Base-by-base conservation (phyloP, 2,113 vertebrate genomes). In the Cyphomyrus plagiostoma region DNA sequence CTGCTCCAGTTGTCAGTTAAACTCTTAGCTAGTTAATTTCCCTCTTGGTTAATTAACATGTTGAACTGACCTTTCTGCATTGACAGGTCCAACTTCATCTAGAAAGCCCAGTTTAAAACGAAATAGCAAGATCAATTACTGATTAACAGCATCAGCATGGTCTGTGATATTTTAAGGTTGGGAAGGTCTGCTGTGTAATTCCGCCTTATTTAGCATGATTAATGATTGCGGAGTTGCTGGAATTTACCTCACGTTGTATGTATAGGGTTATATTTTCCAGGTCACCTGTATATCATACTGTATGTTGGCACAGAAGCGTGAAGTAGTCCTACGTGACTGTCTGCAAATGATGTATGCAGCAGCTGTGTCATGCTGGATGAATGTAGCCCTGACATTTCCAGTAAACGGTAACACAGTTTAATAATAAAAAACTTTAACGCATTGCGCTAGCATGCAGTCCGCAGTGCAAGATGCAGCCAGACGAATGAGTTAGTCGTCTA, bases 1-100 rank as follows among this genome's bases (percentile, higher is more conserved):
- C 91, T 94, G n/a, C 42, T 86, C 93, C 94, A 97, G 96, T 97
- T 96, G 94, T 93, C 92, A 93, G 88, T 91, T 93, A 96, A 95
- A 95, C 92, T 88, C 92, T 92, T 92, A 92, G 94, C 95, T 94
- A 94, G 95, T 96, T 97, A 94, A 97, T 97, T 97, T 97, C 96
- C 94, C 96, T 96, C 94, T 94, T 94, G 96, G 95, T 97, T 97
- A 97, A 98, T 97, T 97, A 97, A 97, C 95, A 95, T 94, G 95
- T 95, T 93, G 93, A 94, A 93, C 91, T 96, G 95, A 96, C 95
- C 96, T 97, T 97, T 84, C 97, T 94, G 92, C 92, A 94, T 52
- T 93, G 93, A 95, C 94, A 96, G 94, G 93, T 95, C 93, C 92
- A 95, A 95, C 96, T 96, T 96, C 94, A 97, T 95, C 94, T 94